Evolutionary conservation across 2,113 vertebrate genomes (phyloP), one percentile per base, ranked within the genome.

Genomic region (Rana temporaria): DNA sequence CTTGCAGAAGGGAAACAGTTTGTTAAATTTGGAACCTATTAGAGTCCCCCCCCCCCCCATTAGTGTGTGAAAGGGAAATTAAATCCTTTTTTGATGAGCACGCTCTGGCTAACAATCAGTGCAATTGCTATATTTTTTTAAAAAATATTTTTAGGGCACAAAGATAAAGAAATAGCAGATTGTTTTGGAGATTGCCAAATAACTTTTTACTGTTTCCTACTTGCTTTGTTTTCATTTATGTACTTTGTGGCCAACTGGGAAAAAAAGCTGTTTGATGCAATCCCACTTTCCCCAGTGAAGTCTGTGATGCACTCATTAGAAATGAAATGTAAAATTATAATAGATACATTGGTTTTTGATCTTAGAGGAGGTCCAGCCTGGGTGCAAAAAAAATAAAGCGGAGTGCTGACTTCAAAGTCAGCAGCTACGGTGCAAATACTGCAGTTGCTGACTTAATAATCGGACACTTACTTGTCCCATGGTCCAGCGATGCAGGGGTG

Each of bases 41-140:
- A 30, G 19, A 68, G n/a, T 18, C 9, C 11, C 48, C 32, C 26
- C 32, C 52, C 42, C 52, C 26, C 30, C 57, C 38, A 62, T 77
- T 3, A 52, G 4, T 55, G 75, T 66, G 34, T 48, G 62, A 65
- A 66, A 78, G 42, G 60, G 75, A 65, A 78, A 78, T 63, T 55
- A 65, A 78, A 66, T 66, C 62, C 42, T 26, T 26, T 22, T 78
- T 66, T 66, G 75, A 78, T 78, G 53, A 78, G 24, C 48, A 19
- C 60, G 8, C 22, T 63, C 53, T 78, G 75, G 75, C 60, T 55
- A 12, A 24, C 63, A 78, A 65, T 78, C 75, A 78, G 4, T 38
- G 73, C 63, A 59, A 55, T 22, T 15, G 15, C 26, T 66, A 66
- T 48, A 14, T 48, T 7, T 42, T 7, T n/a, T n/a, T n/a, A n/a